Conservation (phyloP, 1,140 invertebrate genomes). For the Drosophila teissieri region DNA sequence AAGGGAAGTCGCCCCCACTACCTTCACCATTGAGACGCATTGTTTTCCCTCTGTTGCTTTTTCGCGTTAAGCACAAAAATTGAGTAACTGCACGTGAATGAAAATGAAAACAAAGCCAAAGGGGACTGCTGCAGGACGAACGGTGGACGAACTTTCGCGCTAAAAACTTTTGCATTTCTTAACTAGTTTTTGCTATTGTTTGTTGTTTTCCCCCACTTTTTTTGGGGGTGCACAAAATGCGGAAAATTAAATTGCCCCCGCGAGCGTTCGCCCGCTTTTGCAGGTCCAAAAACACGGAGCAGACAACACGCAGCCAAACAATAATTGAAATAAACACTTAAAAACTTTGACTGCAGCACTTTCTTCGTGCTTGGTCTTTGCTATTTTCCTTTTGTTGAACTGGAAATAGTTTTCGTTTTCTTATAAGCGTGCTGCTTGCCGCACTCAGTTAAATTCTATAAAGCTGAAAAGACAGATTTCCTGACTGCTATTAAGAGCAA, state of each 20-base stretch:
- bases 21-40: constrained; percentile 44
- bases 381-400: constrained; percentile 31
- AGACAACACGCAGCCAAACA: constrained; percentile 67
- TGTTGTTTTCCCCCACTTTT: constrained; percentile 35
- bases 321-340: constrained; percentile 83
- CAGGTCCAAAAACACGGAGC: constrained; percentile 25
- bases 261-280: constrained; percentile 11
- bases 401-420: constrained; percentile 62
- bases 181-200: constrained; percentile 83
- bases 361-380: constrained; percentile 21
- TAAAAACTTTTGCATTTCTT: constrained; percentile 82
- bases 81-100: constrained; percentile 79
- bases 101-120: constrained; percentile 74
- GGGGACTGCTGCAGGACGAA: constrained; percentile 11
- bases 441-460: constrained; percentile 64
- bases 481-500: constrained; percentile 1
- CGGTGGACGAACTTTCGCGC: constrained; percentile 68
- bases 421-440: constrained; percentile 37
- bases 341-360: constrained; percentile 74
- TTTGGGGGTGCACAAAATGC: constrained; percentile 58
- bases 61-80: constrained; percentile 67
- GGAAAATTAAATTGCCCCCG: constrained; percentile 78
- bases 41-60: constrained; percentile 47
- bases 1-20: not conserved
- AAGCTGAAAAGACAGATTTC: constrained; percentile 56